phyloP scores from a whole-genome alignment of 2,888 invertebrate genomes.

The Xylophagus ater region DNA sequence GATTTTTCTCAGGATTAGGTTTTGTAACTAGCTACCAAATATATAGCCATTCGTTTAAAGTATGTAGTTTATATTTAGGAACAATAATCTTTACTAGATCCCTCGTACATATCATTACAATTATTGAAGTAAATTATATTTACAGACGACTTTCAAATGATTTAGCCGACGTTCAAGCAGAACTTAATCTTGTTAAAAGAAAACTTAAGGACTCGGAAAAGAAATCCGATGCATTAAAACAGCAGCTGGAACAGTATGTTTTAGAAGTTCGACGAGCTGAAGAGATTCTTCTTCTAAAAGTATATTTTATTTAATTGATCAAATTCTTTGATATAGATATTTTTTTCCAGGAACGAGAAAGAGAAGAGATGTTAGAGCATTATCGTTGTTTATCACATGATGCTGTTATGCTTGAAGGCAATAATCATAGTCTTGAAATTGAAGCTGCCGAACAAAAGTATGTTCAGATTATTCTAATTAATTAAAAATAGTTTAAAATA shows the following conservation, averaged over 20 bases:
- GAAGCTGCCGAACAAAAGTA: slow-evolving; percentile 60
- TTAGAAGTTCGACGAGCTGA: slow-evolving; percentile 69
- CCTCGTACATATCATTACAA: too few species aligned
- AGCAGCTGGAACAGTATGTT: slow-evolving; percentile 70
- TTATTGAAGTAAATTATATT: slow-evolving; percentile 8
- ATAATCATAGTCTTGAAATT: slow-evolving; percentile 66
- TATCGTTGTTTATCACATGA: slow-evolving; percentile 66
- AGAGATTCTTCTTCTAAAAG: slow-evolving; percentile 59
- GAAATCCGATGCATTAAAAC: slow-evolving; percentile 62
- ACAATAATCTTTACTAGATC: neutral
- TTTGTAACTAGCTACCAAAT: too few species aligned
- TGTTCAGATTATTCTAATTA: neutral
- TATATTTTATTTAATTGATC: too few species aligned
- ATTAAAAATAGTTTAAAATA: neutral
- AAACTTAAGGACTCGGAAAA: slow-evolving; percentile 57
- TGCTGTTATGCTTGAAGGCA: slow-evolving; percentile 64
- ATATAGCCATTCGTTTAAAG: slow-evolving; percentile 7
- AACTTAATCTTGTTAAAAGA: slow-evolving; percentile 49
- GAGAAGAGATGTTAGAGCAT: slow-evolving; percentile 69
- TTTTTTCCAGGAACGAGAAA: slow-evolving; percentile 55
- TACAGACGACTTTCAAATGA: slow-evolving; percentile 60
- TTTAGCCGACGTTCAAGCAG: slow-evolving; percentile 51
- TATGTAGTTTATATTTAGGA: too few species aligned
- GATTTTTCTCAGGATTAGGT: too few species aligned
- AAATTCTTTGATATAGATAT: slow-evolving; percentile 5